Conservation (phyloP, 2,797 vertebrate species). For the Salarias fasciatus region DNA sequence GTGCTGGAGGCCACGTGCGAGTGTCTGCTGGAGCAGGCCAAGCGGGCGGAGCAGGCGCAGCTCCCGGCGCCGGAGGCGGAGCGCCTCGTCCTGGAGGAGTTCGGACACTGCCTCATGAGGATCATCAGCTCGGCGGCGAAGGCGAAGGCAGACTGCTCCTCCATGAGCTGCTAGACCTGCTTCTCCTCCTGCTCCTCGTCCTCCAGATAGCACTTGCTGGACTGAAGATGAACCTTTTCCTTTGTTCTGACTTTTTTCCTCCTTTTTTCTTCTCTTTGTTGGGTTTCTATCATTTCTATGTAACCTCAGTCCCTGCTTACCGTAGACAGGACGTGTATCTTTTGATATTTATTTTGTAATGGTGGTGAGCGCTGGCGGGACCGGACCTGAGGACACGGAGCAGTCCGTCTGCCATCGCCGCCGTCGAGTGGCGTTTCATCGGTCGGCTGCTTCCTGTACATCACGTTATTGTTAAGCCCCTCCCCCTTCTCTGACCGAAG, state of each 20-base stretch:
- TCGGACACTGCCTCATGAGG: conserved; percentile 96
- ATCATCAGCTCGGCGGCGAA: conserved; percentile 97
- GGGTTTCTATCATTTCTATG: conserved; percentile 49
- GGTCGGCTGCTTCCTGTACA: conserved; percentile 41
- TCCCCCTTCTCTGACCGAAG: neutral
- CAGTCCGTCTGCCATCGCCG: too few relatives aligned
- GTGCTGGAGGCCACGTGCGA: conserved; percentile 95
- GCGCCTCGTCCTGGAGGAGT: conserved; percentile 95
- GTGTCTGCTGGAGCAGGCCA: conserved; percentile 94
- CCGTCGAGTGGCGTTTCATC: too few relatives aligned
- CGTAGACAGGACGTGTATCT: conserved; percentile 64
- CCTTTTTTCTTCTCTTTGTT: conserved; percentile 25
- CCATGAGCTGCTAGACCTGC: conserved; percentile 94
- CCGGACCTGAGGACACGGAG: too few relatives aligned
- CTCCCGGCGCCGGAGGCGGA: conserved; percentile 91
- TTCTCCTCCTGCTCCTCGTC: neutral
- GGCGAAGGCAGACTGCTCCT: conserved; percentile 92
- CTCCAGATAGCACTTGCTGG: too few relatives aligned
- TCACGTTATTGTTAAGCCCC: neutral
- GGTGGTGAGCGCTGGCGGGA: conserved; percentile 46
- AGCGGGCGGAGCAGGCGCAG: conserved; percentile 89
- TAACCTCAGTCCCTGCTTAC: conserved; percentile 63
- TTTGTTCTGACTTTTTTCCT: conserved; percentile 23
- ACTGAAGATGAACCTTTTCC: too few relatives aligned
- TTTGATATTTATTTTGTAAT: conserved; percentile 80